Conservation (phyloP, 2,113 vertebrate species). For the Australoheros scitulus region DNA sequence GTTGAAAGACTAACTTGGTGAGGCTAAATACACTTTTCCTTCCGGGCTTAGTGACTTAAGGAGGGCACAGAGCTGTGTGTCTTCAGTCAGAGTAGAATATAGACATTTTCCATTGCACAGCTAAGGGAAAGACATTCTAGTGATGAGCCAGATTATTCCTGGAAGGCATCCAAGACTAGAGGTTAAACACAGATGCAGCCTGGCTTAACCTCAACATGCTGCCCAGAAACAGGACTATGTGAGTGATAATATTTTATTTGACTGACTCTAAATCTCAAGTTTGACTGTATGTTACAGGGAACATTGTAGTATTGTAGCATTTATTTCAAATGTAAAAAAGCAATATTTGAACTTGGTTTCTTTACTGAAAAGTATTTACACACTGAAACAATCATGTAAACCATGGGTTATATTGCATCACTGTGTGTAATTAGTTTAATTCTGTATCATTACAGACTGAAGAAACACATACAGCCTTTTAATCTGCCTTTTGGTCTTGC, state of each 20-base stretch:
- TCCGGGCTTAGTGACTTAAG: constrained; percentile 4
- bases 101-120: constrained; percentile 27
- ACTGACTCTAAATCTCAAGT: background rate
- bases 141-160: background rate
- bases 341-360: background rate
- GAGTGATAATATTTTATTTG: background rate
- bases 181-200: background rate
- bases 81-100: background rate
- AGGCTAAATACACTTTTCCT: background rate
- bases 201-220: constrained; percentile 1
- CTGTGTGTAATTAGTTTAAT: constrained; percentile 1
- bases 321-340: background rate
- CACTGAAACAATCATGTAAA: background rate
- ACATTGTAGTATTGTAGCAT: background rate
- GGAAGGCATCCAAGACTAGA: background rate
- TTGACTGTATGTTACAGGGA: background rate
- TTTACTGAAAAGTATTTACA: background rate
- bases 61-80: background rate
- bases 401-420: background rate
- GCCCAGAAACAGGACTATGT: constrained; percentile 12
- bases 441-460: constrained; percentile 6
- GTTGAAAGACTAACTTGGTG: background rate
- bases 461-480: background rate
- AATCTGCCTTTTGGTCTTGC: background rate
- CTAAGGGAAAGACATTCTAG: background rate